A percentile compares a stretch with the other conserved stretches of the same genome.
These are phyloP conservation scores for Heteractis magnifica DNA, from an alignment of 92 coral and sea anemone species.

Conservation along the genomic window DNA sequence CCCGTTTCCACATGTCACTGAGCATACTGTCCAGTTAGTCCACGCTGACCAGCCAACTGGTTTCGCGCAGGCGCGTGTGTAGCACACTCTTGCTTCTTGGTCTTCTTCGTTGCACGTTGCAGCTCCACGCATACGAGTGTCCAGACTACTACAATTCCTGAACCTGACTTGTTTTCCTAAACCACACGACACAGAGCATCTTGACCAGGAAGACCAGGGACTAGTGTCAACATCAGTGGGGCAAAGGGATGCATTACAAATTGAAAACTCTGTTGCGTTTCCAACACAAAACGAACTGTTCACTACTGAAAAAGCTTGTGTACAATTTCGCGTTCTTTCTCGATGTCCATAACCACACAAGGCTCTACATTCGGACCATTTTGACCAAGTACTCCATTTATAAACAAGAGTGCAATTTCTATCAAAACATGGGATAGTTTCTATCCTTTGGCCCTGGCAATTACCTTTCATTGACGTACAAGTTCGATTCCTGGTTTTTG, in stretches of 20 bases:
- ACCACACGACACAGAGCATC: slow-evolving; percentile 71
- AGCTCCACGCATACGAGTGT: slow-evolving; percentile 58
- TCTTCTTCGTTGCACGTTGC: slow-evolving; percentile 55
- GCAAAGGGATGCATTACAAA: slow-evolving; percentile 46
- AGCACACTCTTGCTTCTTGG: slow-evolving; percentile 52
- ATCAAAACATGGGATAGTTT: slow-evolving; percentile 36
- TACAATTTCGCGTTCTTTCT: slow-evolving; percentile 54
- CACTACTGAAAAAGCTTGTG: neutral
- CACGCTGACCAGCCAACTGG: slow-evolving; percentile 65
- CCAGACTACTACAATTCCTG: slow-evolving; percentile 67
- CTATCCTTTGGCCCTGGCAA: slow-evolving; percentile 36
- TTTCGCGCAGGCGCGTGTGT: slow-evolving; percentile 28
- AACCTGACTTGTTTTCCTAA: slow-evolving; percentile 58
- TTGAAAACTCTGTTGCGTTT: slow-evolving; percentile 34
- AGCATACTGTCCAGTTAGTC: slow-evolving; percentile 86
- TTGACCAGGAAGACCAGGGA: slow-evolving; percentile 79
- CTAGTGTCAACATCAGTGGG: slow-evolving; percentile 59
- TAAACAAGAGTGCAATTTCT: slow-evolving; percentile 49
- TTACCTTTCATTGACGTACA: slow-evolving; percentile 32
- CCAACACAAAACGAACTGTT: slow-evolving; percentile 37
- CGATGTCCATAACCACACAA: slow-evolving; percentile 74
- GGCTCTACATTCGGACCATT: slow-evolving; percentile 70
- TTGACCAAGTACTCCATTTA: slow-evolving; percentile 63
- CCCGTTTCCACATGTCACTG: slow-evolving; percentile 60
- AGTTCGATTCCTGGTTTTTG: slow-evolving; percentile 51